phyloP scores from a whole-genome alignment of 2,797 vertebrate genomes.

The Gorsachius magnificus region DNA sequence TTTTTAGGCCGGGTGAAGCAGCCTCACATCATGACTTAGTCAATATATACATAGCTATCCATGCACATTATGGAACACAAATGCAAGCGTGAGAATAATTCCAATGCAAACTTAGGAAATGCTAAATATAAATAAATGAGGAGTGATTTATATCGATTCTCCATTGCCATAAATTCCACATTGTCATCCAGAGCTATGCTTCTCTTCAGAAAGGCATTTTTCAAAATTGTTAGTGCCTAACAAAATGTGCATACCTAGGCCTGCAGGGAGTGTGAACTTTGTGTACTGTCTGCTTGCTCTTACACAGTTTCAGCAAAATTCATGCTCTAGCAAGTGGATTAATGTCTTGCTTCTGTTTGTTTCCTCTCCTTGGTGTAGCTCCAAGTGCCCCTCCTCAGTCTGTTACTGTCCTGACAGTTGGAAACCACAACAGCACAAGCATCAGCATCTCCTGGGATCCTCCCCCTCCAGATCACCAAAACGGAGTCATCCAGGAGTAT shows the following conservation, averaged over 20 bases:
- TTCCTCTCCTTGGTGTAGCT: conserved; percentile 75
- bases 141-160: conserved; percentile 16
- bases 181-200: background rate
- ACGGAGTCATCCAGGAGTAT: conserved; percentile 98
- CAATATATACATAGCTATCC: background rate
- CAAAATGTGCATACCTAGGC: background rate
- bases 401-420: conserved; percentile 94
- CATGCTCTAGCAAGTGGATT: background rate
- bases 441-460: conserved; percentile 99
- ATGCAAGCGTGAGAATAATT: background rate
- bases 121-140: background rate
- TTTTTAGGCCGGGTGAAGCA: background rate
- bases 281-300: background rate
- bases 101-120: background rate
- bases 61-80: background rate
- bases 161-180: background rate
- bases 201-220: conserved; percentile 34
- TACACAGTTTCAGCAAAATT: conserved; percentile 6
- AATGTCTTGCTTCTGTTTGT: conserved; percentile 21
- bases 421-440: conserved; percentile 96
- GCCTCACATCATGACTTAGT: background rate
- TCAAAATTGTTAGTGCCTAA: background rate
- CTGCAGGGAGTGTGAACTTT: background rate
- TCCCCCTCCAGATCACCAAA: conserved; percentile 94
- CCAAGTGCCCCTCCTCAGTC: conserved; percentile 97